Evolutionary conservation across 2,797 vertebrate genomes (phyloP), one percentile per base, ranked within the genome.

Genomic region (Takifugu rubripes): DNA sequence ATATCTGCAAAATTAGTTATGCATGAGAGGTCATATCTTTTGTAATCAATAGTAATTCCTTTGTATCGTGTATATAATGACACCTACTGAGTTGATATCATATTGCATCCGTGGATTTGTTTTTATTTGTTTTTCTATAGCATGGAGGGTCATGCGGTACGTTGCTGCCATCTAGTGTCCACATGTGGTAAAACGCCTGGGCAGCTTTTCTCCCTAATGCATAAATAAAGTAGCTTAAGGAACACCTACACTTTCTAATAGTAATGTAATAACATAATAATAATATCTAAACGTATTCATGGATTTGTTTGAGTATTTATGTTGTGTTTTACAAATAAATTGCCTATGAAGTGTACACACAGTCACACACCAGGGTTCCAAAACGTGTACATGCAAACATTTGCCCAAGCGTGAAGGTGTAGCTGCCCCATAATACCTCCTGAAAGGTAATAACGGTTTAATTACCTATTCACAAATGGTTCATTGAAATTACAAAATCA

Each of bases 161-260:
- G 12, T 51, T 83, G 84, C 87, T 88, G 84, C 89, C 88, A 63
- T 70, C 90, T 91, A 66, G 69, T 84, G 87, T 46, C 36, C 43
- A 60, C 68, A 40, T 68, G 52, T 31, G 36, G 55, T 36, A 36
- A 66, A 21, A 16, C 55, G 3, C 26, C 36, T 51, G 1, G 14
- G 59, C 52, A 17, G 2, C 42, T 5, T 59, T 56, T 71, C 21
- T 14, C 29, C 49, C 42, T 54, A 60, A 40, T 25, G 45, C 36
- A 61, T 47, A 46, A 29, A 52, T 40, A 57, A 45, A 44, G 56
- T 66, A 40, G 36, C 10, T 53, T 54, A 46, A 60, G 25, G 14
- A 40, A 46, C 24, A 47, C 81, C 68, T 78, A 82, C 57, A 85
- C 81, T 69, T 78, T 79, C 26, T 69, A 59, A 74, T 66, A 62